Evolutionary conservation across 2,113 vertebrate genomes (phyloP).

Genomic region (Onychostoma macrolepis): DNA sequence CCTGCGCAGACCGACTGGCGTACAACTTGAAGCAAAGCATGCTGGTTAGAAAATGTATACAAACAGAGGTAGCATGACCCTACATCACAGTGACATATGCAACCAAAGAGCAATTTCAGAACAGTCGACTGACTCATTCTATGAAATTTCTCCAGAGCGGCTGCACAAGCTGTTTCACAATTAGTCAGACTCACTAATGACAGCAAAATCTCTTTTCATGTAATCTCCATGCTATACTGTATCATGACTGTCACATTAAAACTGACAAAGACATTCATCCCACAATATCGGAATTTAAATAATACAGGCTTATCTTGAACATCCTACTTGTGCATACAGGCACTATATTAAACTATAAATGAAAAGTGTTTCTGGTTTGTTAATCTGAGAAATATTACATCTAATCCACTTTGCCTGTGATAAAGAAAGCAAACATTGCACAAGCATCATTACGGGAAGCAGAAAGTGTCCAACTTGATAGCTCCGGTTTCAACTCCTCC

Average conservation of each 20-base stretch:
- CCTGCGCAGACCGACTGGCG: not conserved
- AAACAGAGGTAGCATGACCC: not conserved
- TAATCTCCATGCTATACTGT: not conserved
- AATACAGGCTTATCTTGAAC: not conserved
- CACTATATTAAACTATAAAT: not conserved
- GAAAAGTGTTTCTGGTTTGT: not conserved
- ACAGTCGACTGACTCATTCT: not conserved
- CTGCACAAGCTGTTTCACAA: not conserved
- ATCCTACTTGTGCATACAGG: not conserved
- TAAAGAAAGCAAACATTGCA: not conserved
- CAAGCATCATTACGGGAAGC: not conserved
- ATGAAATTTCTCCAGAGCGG: not conserved
- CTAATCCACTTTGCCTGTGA: not conserved
- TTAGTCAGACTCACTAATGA: not conserved
- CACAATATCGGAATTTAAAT: not conserved
- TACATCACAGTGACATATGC: not conserved
- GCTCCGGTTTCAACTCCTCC: not conserved
- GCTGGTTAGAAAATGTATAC: not conserved
- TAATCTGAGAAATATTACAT: not conserved
- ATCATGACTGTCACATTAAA: not conserved
- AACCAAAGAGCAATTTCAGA: not conserved
- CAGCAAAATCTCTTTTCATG: not conserved
- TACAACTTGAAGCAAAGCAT: not conserved
- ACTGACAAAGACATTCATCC: not conserved
- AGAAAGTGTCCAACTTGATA: not conserved